Conservation (phyloP, 1,140 invertebrate species). For the Idris sp. region DNA sequence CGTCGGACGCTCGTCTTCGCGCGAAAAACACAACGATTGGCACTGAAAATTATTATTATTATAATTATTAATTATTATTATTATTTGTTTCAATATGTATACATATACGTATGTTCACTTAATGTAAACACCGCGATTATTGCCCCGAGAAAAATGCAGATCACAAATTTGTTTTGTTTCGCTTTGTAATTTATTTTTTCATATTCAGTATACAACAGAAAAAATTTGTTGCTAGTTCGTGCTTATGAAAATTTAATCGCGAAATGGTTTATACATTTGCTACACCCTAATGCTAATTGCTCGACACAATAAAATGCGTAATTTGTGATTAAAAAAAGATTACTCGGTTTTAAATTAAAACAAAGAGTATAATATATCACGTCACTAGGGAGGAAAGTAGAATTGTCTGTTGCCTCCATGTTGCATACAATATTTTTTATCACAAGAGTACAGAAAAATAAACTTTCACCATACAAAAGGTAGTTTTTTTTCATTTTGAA, state of each 20-base stretch:
- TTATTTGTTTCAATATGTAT: slow-evolving; percentile 19
- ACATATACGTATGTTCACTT: slow-evolving; percentile 12
- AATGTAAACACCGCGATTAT: slow-evolving; percentile 21
- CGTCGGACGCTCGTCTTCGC: slow-evolving; percentile 43
- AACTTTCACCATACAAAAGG: too few relatives aligned
- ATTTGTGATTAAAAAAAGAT: slow-evolving; percentile 1
- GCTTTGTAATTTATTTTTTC: slow-evolving; percentile 12
- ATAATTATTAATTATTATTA: too few relatives aligned
- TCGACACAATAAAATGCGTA: slow-evolving; percentile 14
- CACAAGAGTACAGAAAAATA: too few relatives aligned
- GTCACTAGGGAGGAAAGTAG: too few relatives aligned
- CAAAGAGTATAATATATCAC: too few relatives aligned
- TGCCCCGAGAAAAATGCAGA: slow-evolving; percentile 32
- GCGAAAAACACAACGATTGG: slow-evolving; percentile 56
- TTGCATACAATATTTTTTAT: too few relatives aligned
- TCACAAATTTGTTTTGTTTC: slow-evolving; percentile 18
- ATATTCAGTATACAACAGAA: slow-evolving; percentile 14
- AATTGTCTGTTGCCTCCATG: too few relatives aligned
- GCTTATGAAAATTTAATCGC: too few relatives aligned
- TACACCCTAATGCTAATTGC: slow-evolving; percentile 37
- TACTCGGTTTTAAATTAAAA: slow-evolving; percentile 1
- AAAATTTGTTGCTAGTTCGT: slow-evolving; percentile 8
- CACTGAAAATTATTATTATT: slow-evolving; percentile 47
- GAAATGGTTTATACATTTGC: neutral
- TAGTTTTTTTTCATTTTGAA: too few relatives aligned